Evolutionary conservation across 1,140 invertebrate genomes (phyloP).

Genomic region (Frieseomelitta varia): DNA sequence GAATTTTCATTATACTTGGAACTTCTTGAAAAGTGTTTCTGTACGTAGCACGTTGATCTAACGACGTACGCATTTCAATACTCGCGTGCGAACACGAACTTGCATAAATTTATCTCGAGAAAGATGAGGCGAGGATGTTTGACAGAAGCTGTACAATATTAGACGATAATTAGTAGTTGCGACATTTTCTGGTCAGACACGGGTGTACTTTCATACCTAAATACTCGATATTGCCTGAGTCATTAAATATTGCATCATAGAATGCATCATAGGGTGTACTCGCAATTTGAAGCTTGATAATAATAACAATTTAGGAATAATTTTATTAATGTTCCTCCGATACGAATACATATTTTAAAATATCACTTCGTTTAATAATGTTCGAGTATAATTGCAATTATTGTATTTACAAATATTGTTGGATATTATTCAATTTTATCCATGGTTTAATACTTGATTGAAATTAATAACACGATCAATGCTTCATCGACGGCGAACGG

Average conservation of each 20-base stretch:
- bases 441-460: background rate
- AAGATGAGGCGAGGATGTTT: background rate
- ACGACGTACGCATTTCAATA: background rate
- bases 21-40: slow-evolving; percentile 10
- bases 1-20: slow-evolving; percentile 23
- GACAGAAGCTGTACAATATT: background rate
- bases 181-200: too few species aligned
- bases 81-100: background rate
- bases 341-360: background rate
- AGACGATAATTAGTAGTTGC: background rate
- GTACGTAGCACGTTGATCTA: background rate
- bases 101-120: background rate
- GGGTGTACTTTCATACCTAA: background rate
- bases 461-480: background rate
- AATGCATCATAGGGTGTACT: background rate
- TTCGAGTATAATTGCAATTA: background rate
- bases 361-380: background rate
- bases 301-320: background rate
- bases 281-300: background rate
- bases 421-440: background rate
- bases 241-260: too few species aligned
- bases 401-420: background rate
- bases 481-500: background rate
- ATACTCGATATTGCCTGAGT: background rate
- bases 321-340: background rate